Conservation (phyloP, 2,113 vertebrate species). For the Guaruba guarouba region DNA sequence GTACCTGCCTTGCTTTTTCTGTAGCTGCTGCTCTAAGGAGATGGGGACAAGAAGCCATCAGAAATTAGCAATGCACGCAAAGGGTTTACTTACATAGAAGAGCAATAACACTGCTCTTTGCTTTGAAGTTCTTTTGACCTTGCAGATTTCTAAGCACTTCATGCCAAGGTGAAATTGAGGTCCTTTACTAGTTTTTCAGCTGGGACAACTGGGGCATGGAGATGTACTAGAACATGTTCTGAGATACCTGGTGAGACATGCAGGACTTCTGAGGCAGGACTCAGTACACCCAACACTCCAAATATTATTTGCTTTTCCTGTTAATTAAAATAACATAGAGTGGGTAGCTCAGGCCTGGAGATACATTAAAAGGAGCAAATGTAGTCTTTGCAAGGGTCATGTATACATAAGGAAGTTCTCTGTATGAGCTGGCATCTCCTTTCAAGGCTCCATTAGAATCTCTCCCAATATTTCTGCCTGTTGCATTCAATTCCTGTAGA, state of each 20-base stretch:
- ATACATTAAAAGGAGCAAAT: background rate
- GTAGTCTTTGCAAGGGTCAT: background rate
- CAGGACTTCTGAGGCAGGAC: background rate
- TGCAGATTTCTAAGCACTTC: background rate
- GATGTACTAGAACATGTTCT: background rate
- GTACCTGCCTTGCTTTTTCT: background rate
- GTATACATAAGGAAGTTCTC: background rate
- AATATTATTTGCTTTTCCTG: background rate
- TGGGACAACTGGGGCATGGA: background rate
- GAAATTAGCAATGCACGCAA: background rate
- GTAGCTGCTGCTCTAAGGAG: background rate
- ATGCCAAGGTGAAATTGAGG: background rate
- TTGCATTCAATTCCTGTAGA: background rate
- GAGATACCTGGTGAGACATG: background rate
- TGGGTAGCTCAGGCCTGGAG: background rate
- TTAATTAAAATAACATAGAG: accelerated
- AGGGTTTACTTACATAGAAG: background rate
- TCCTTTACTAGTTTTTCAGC: background rate
- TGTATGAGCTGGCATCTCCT: background rate
- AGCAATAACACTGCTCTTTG: background rate
- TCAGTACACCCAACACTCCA: accelerated
- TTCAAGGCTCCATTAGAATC: background rate
- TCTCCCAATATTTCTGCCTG: background rate
- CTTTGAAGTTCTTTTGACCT: background rate
- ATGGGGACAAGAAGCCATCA: background rate